These are phyloP conservation scores for Gambusia yucatana DNA, from an alignment of 2,797 vertebrate genomes.

Conservation along the genomic window DNA sequence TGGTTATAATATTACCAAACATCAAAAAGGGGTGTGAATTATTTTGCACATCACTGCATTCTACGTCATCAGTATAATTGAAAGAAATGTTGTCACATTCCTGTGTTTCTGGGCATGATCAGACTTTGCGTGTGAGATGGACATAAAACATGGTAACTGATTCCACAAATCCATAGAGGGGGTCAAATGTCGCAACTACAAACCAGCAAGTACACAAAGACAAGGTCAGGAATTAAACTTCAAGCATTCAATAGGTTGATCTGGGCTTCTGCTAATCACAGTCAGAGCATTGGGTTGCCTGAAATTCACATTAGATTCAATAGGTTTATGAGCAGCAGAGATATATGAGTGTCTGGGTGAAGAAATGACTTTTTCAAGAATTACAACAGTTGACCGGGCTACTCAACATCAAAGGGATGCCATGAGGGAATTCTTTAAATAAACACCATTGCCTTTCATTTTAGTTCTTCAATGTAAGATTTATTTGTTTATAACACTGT, in stretches of 20 bases:
- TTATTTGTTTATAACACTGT: slow-evolving; percentile 11
- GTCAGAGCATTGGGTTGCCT: slow-evolving; percentile 17
- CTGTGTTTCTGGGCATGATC: neutral
- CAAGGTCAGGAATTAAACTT: slow-evolving; percentile 2
- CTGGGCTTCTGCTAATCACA: slow-evolving; percentile 2
- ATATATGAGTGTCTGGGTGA: slow-evolving; percentile 33
- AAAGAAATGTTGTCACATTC: neutral
- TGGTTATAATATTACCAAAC: neutral
- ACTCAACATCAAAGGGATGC: slow-evolving; percentile 48
- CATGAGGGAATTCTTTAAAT: slow-evolving; percentile 48
- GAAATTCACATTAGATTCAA: slow-evolving; percentile 31
- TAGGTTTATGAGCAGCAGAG: slow-evolving; percentile 24
- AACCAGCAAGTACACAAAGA: slow-evolving; percentile 15
- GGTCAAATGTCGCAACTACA: slow-evolving; percentile 2
- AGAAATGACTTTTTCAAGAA: slow-evolving; percentile 19
- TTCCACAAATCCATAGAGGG: slow-evolving; percentile 2
- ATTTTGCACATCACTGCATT: neutral
- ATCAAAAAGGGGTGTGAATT: neutral
- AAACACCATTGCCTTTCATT: slow-evolving; percentile 36
- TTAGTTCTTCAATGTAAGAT: slow-evolving; percentile 34
- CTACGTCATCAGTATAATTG: neutral
- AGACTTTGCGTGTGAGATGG: neutral
- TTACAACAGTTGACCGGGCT: slow-evolving; percentile 21
- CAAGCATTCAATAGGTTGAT: slow-evolving; percentile 16
- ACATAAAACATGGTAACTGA: neutral